Base-by-base conservation (phyloP, 37 sponge, comb jelly and placozoan species). In the Oscarella lobularis region DNA sequence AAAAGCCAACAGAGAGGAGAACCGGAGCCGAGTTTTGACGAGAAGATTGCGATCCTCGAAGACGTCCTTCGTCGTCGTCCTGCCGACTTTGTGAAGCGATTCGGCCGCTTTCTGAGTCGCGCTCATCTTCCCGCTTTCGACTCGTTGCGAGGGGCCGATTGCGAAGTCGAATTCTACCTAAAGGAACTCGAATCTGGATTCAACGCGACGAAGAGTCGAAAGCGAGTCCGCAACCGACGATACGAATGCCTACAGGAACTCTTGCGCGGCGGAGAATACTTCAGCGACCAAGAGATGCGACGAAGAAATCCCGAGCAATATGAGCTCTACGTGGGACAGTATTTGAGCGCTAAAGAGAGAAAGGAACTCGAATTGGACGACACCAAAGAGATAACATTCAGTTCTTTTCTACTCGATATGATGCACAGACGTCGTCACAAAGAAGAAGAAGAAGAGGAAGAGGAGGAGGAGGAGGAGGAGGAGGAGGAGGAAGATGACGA, bases 271-370 rank as follows among this genome's bases (percentile, higher is more conserved):
- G 74, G 81, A 30, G 72, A 75, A 33, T 92, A 92, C 74, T 92
- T 92, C 36, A 66, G 73, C 40, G 82, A 88, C 33, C 81, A 81
- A 40, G 84, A 80, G 41, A 92, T 92, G 90, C 41, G 84, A 20
- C 29, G 73, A 20, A 29, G 93, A 39, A 78, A 86, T 35, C 93
- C 93, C 2, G 67, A 84, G 31, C 71, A 83, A 1, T 92, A 77
- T 77, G 86, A 92, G 65, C 76, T 85, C 37, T 88, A 88, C 65
- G 74, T 92, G 30, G 93, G 93, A 1, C 89, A 92, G 77, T 92
- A 85, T 66, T 3, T 92, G 76, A 83, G 79, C 4, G 80, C 81
- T 31, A 84, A 92, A 0, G 93, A 92, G 72, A 81, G 39, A 33
- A 73, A 67, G 1, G n/a, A 30, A 2, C 1, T 81, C 35, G 67